Percentiles rank a stretch among this genome's conserved stretches.
Evolutionary conservation across 2,888 invertebrate species (phyloP).

Genomic region (Stenichneumon culpator): DNA sequence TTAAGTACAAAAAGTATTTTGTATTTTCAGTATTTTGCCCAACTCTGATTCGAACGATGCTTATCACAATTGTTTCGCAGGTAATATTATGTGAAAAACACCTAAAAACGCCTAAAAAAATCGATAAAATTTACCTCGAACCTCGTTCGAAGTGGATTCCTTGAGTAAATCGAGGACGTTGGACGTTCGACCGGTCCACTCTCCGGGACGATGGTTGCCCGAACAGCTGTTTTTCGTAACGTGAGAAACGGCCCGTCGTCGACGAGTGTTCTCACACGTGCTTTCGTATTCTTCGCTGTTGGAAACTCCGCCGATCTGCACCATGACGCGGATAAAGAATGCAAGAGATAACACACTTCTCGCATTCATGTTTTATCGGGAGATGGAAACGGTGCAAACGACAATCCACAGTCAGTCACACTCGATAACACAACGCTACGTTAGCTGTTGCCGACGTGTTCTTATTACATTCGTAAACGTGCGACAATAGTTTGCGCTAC

Average conservation of each 20-base stretch:
- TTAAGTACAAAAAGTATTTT: too few species aligned
- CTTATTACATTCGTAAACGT: neutral
- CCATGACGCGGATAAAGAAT: constrained; percentile 3
- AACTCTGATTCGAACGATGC: too few species aligned
- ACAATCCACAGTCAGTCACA: neutral
- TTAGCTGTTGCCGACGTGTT: neutral
- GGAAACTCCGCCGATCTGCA: constrained; percentile 1
- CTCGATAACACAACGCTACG: neutral
- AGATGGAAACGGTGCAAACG: neutral
- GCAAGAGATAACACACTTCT: constrained; percentile 12
- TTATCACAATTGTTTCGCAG: too few species aligned
- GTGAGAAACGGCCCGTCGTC: neutral
- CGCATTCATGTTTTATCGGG: constrained; percentile 31
- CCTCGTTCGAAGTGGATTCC: constrained; percentile 1
- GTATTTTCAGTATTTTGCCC: too few species aligned
- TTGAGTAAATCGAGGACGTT: constrained; percentile 36
- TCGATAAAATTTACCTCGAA: constrained; percentile 39
- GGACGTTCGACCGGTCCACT: neutral
- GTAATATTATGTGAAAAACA: neutral
- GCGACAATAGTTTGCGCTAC: neutral
- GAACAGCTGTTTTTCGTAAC: constrained; percentile 9
- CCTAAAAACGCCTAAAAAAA: neutral
- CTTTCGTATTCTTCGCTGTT: neutral
- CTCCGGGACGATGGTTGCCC: neutral
- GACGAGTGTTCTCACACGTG: constrained; percentile 8